Evolutionary conservation across 1,140 invertebrate genomes (phyloP).

Genomic region (Chrysopa pallens): DNA sequence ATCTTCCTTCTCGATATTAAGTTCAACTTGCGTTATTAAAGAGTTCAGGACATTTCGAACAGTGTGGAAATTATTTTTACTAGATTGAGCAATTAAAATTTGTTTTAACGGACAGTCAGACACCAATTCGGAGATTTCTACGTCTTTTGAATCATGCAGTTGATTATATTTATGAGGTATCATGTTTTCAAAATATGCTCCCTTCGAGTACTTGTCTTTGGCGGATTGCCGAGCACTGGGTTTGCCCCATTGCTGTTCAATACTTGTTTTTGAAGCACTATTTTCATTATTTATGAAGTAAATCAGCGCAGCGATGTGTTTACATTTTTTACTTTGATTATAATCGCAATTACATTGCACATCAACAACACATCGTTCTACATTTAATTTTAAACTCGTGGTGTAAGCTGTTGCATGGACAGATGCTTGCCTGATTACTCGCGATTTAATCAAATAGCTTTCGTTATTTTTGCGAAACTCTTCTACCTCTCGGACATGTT

Average conservation of each 20-base stretch:
- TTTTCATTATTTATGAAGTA: conserved; percentile 8
- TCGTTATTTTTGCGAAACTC: conserved; percentile 4
- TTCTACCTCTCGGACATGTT: conserved; percentile 6
- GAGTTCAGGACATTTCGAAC: conserved; percentile 2
- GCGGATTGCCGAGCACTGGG: conserved; percentile 7
- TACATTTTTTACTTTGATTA: conserved; percentile 5
- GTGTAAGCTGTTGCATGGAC: not conserved
- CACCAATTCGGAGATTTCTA: not conserved
- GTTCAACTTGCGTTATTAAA: not conserved
- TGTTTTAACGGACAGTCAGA: not conserved
- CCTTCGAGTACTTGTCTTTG: conserved; percentile 9
- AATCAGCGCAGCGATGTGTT: conserved; percentile 9
- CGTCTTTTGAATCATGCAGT: not conserved
- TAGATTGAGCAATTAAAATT: not conserved
- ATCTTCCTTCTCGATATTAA: no score
- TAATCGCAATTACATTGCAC: conserved; percentile 4
- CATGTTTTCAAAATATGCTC: conserved; percentile 8
- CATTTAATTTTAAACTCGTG: conserved; percentile 1
- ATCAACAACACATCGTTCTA: conserved; percentile 3
- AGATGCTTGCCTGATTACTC: conserved; percentile 5
- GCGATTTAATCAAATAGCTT: conserved; percentile 5
- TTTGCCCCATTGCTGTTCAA: conserved; percentile 9
- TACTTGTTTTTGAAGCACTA: conserved; percentile 9
- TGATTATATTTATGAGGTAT: no score
- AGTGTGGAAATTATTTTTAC: conserved; percentile 1